Percentiles rank a stretch among this genome's conserved stretches.
Conservation (phyloP, 2,888 invertebrate species). For the Dysmachus trigonus region DNA sequence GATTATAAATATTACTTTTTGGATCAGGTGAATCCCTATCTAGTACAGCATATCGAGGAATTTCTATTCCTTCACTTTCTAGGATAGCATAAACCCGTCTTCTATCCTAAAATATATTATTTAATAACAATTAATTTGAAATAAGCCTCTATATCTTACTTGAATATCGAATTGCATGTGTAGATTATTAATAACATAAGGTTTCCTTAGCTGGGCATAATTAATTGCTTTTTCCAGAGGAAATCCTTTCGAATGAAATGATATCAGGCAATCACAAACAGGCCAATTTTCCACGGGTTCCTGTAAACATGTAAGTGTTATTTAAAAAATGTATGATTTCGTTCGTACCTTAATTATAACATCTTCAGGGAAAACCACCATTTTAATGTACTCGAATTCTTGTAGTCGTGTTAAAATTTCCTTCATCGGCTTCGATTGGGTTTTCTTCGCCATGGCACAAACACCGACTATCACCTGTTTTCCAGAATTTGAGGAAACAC, state of each 20-base stretch:
- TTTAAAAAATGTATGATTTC: neutral
- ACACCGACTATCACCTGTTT: slow-evolving; percentile 97
- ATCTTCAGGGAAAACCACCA: slow-evolving; percentile 94
- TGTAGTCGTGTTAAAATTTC: slow-evolving; percentile 95
- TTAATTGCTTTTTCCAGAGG: slow-evolving; percentile 97
- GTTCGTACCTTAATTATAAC: slow-evolving; percentile 84
- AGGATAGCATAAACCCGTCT: slow-evolving; percentile 94
- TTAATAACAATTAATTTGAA: neutral
- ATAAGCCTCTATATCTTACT: slow-evolving; percentile 65
- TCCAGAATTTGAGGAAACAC: slow-evolving; percentile 69
- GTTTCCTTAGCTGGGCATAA: slow-evolving; percentile 91
- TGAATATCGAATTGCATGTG: slow-evolving; percentile 98
- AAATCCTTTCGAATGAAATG: slow-evolving; percentile 98
- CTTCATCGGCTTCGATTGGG: slow-evolving; percentile 98
- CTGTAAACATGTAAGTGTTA: slow-evolving; percentile 63
- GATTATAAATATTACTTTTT: slow-evolving; percentile 72
- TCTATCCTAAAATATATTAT: slow-evolving; percentile 72
- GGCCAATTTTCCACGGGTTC: slow-evolving; percentile 98
- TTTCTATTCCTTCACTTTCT: slow-evolving; percentile 93
- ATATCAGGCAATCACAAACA: slow-evolving; percentile 95
- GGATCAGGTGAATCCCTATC: slow-evolving; percentile 93
- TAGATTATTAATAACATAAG: slow-evolving; percentile 97
- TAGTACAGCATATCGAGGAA: slow-evolving; percentile 96
- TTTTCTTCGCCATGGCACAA: slow-evolving; percentile 99
- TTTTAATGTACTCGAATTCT: slow-evolving; percentile 95